Conservation (phyloP, 2,113 vertebrate genomes). For the Eretmochelys imbricata region DNA sequence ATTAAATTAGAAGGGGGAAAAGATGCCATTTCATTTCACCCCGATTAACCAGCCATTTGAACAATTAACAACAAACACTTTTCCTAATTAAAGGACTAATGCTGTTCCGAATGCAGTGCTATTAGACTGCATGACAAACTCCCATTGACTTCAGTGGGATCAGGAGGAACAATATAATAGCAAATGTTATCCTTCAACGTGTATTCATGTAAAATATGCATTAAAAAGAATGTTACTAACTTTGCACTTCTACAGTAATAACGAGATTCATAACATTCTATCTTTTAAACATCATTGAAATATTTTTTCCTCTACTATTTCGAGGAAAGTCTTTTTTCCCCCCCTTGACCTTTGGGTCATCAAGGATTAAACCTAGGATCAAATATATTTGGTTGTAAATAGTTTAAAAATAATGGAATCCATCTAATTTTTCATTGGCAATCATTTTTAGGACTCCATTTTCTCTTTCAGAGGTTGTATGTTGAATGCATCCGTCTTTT, state of each 20-base stretch:
- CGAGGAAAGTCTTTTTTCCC: background rate
- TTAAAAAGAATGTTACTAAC: background rate
- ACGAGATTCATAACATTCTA: background rate
- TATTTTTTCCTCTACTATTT: background rate
- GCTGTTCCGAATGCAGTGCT: background rate
- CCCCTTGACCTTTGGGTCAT: background rate
- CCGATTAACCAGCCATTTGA: background rate
- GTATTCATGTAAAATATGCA: background rate
- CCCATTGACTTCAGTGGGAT: background rate
- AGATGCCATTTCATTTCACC: background rate
- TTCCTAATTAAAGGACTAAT: accelerated
- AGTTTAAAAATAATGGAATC: background rate
- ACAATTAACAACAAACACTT: background rate
- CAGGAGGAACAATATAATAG: background rate
- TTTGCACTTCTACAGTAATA: background rate
- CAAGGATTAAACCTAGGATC: background rate
- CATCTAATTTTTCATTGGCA: background rate
- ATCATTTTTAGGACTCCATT: background rate
- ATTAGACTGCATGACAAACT: background rate
- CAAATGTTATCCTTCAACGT: background rate
- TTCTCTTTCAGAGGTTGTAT: background rate
- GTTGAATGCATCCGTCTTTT: background rate
- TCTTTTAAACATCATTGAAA: background rate
- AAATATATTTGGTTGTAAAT: background rate
- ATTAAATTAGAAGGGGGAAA: background rate